phyloP scores from a whole-genome alignment of 2,113 vertebrate genomes.

The Nibea coibor region DNA sequence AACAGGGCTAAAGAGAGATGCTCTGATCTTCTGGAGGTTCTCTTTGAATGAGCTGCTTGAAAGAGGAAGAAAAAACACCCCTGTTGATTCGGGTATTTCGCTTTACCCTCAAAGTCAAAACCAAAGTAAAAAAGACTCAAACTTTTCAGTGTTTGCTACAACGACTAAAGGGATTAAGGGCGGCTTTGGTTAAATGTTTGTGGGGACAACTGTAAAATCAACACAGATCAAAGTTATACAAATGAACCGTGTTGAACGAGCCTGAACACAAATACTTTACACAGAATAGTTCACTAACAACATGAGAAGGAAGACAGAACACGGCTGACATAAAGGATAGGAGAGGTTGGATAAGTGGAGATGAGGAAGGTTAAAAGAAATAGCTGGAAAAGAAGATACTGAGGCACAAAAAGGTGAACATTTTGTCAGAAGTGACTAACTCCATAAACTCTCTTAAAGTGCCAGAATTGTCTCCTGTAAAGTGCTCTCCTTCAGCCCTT shows the following conservation, averaged over 20 bases:
- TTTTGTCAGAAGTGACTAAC: background rate
- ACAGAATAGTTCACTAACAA: background rate
- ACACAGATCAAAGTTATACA: constrained; percentile 62
- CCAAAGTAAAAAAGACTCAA: constrained; percentile 53
- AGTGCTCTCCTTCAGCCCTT: background rate
- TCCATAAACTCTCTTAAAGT: background rate
- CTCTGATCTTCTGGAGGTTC: constrained; percentile 65
- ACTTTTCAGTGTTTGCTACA: constrained; percentile 53
- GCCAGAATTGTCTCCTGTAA: background rate
- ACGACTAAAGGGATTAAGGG: constrained; percentile 51
- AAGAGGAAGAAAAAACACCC: constrained; percentile 46
- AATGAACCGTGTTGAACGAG: constrained; percentile 39
- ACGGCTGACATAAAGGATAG: background rate
- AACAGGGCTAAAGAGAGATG: constrained; percentile 60
- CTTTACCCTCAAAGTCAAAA: constrained; percentile 66
- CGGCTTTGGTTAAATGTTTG: constrained; percentile 49
- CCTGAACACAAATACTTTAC: constrained; percentile 32
- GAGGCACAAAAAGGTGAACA: background rate
- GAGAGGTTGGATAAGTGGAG: background rate
- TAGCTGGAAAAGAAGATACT: background rate
- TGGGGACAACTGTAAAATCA: constrained; percentile 53
- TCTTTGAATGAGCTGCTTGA: constrained; percentile 61
- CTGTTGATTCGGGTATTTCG: constrained; percentile 59
- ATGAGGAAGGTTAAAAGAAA: background rate
- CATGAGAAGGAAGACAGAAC: background rate